Conservation (phyloP, 2,888 invertebrate species). For the Dynastes tityus region DNA sequence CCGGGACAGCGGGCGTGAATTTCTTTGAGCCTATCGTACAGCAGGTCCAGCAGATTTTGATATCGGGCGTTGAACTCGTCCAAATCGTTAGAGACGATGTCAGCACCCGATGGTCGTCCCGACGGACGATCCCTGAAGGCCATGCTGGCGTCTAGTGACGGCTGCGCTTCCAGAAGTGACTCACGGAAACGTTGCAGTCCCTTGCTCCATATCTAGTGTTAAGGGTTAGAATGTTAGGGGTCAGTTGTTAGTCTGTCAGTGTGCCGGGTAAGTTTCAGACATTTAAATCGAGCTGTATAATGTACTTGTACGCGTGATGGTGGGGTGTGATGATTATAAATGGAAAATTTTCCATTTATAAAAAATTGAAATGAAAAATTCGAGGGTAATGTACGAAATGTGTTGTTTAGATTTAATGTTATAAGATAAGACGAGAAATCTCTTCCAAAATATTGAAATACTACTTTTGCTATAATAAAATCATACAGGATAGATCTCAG, state of each 20-base stretch:
- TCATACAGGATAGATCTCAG: slow-evolving; percentile 9
- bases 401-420: slow-evolving; percentile 6
- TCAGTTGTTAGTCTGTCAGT: slow-evolving; percentile 73
- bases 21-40: slow-evolving; percentile 81
- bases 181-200: slow-evolving; percentile 89
- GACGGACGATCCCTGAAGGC: slow-evolving; percentile 67
- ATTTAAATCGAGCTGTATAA: slow-evolving; percentile 40
- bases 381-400: slow-evolving; percentile 14
- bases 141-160: slow-evolving; percentile 79
- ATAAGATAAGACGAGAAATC: slow-evolving; percentile 11
- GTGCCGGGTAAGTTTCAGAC: slow-evolving; percentile 58
- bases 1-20: slow-evolving; percentile 80
- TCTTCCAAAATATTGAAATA: slow-evolving; percentile 47
- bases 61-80: slow-evolving; percentile 88
- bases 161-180: slow-evolving; percentile 86
- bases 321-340: neutral
- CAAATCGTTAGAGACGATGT: slow-evolving; percentile 82
- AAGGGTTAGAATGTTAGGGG: slow-evolving; percentile 72
- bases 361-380: slow-evolving; percentile 3
- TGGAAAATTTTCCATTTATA: slow-evolving; percentile 28
- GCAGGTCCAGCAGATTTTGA: slow-evolving; percentile 79
- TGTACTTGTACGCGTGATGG: slow-evolving; percentile 24
- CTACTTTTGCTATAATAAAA: slow-evolving; percentile 14
- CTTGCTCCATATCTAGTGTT: slow-evolving; percentile 87
- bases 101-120: slow-evolving; percentile 74